phyloP scores from a whole-genome alignment of 2,888 invertebrate genomes.

The Notocelia uddmanniana region DNA sequence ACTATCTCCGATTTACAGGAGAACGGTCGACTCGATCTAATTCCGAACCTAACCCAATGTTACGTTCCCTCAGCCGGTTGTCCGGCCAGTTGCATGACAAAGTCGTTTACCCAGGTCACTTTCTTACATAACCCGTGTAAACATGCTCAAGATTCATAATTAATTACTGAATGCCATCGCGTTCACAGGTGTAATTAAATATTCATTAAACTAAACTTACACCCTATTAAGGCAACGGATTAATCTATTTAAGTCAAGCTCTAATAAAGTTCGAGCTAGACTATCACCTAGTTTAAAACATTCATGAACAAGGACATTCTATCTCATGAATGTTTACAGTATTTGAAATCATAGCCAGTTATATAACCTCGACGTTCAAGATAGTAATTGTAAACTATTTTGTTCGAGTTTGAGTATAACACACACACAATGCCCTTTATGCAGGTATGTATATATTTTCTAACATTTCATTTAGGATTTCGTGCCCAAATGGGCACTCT shows the following conservation, averaged over 20 bases:
- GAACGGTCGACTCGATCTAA: no score
- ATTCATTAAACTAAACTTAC: constrained; percentile 27
- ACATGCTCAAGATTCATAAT: constrained; percentile 12
- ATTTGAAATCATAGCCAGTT: not conserved
- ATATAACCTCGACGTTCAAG: no score
- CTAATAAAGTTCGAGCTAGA: constrained; percentile 54
- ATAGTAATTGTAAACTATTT: no score
- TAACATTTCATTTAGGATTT: no score
- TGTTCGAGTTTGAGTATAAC: no score
- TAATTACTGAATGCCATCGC: constrained; percentile 11
- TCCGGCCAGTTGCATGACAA: not conserved
- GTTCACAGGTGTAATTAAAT: constrained; percentile 31
- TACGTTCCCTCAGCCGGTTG: not conserved
- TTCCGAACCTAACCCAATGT: no score
- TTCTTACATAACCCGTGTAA: not conserved
- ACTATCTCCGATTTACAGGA: no score
- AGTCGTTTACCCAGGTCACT: not conserved
- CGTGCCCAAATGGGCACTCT: no score
- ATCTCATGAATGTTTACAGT: constrained; percentile 21
- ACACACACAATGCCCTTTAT: no score
- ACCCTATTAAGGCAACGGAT: constrained; percentile 17
- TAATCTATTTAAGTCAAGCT: constrained; percentile 45
- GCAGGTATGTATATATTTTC: no score
- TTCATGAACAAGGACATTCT: constrained; percentile 48
- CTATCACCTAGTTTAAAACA: constrained; percentile 58